Percentiles rank a stretch among this genome's conserved stretches.
phyloP scores from a whole-genome alignment of 2,113 vertebrate species.

The Brachirus orientalis region DNA sequence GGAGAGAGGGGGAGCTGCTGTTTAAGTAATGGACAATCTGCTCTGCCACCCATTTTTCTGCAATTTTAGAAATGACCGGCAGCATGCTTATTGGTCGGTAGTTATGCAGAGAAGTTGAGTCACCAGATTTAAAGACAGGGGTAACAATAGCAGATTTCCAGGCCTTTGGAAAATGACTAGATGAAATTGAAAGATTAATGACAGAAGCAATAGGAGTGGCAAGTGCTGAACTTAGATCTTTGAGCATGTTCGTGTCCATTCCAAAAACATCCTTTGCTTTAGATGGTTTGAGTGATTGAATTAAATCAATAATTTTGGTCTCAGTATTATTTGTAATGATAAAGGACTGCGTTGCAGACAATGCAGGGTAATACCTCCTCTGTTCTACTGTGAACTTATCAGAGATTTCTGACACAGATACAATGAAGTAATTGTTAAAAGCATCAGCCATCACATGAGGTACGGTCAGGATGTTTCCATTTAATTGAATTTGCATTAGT shows the following conservation, averaged over 20 bases:
- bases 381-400: constrained; percentile 1
- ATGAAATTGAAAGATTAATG: not conserved
- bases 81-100: too few species aligned
- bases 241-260: not conserved
- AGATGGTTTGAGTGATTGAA: constrained; percentile 2
- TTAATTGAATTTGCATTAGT: not conserved
- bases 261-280: constrained; percentile 3
- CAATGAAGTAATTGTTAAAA: not conserved
- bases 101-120: too few species aligned
- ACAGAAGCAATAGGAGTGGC: not conserved
- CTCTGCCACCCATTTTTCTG: too few species aligned
- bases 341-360: constrained; percentile 2
- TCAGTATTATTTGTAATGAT: constrained; percentile 1
- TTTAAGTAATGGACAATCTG: too few species aligned
- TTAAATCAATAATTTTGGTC: not conserved
- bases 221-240: not conserved
- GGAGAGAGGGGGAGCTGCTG: too few species aligned
- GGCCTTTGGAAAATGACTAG: too few species aligned
- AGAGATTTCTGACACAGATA: not conserved
- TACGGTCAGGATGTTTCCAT: not conserved
- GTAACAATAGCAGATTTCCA: too few species aligned
- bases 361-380: not conserved
- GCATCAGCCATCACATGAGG: not conserved
- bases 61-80: too few species aligned
- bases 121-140: too few species aligned